phyloP scores from a whole-genome alignment of 1,140 invertebrate species.

The Tetramorium alpestre region DNA sequence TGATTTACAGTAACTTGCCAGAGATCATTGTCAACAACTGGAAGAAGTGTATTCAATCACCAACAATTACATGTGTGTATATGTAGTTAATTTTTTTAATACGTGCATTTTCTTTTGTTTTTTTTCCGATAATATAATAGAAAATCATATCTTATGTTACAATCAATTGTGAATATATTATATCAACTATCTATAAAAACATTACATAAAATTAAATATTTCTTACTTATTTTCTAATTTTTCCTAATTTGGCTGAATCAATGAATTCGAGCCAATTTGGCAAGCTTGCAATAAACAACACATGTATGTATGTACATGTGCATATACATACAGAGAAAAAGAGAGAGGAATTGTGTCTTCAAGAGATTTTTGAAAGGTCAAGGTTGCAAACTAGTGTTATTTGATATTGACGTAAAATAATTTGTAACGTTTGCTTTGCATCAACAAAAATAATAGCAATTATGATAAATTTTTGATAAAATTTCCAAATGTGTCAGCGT shows the following conservation, averaged over 20 bases:
- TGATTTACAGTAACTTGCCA: neutral
- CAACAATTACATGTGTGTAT: neutral
- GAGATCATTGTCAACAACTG: neutral
- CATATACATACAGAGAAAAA: neutral
- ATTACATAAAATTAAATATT: neutral
- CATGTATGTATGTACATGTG: neutral
- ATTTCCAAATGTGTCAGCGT: neutral
- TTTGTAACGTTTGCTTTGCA: neutral
- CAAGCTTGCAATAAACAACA: slow-evolving; percentile 21
- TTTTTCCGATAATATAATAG: neutral
- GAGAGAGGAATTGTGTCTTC: neutral
- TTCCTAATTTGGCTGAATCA: neutral
- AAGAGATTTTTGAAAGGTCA: neutral
- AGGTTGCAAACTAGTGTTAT: neutral
- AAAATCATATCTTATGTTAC: neutral
- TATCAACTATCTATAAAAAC: neutral
- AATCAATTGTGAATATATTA: neutral
- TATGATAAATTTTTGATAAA: neutral
- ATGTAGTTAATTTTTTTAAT: neutral
- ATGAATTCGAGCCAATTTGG: slow-evolving; percentile 3
- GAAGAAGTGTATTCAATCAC: neutral
- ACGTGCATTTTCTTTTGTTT: neutral
- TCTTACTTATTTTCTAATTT: neutral
- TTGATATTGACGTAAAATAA: neutral
- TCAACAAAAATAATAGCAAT: neutral